A percentile compares a stretch with the other conserved stretches of the same genome.
These are phyloP conservation scores for Mormyrus lacerda DNA, from an alignment of 2,113 vertebrate species.

Conservation along the genomic window DNA sequence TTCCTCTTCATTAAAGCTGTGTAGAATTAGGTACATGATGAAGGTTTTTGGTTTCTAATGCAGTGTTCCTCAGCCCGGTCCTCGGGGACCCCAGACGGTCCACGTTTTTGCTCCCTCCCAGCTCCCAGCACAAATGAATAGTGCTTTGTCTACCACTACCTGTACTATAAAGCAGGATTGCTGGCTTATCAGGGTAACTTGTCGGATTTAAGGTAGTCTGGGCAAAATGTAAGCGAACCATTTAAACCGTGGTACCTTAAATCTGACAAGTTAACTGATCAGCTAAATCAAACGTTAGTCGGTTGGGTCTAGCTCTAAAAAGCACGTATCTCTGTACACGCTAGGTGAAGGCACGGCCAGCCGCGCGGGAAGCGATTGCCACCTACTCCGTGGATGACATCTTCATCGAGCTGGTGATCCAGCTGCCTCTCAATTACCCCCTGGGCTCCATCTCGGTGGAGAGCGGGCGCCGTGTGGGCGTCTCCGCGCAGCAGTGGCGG, in stretches of 20 bases:
- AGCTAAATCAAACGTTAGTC: background rate
- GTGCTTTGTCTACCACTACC: no score
- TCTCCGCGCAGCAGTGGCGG: constrained; percentile 95
- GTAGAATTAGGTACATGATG: background rate
- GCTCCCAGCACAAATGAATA: no score
- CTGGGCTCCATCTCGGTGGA: constrained; percentile 86
- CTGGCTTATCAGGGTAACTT: no score
- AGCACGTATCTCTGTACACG: background rate
- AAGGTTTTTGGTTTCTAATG: background rate
- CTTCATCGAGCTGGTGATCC: constrained; percentile 93
- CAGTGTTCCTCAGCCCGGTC: background rate
- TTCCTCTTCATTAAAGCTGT: background rate
- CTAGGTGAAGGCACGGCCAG: constrained; percentile 88
- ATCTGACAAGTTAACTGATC: background rate
- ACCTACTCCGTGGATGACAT: constrained; percentile 94
- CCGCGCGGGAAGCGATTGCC: constrained; percentile 89
- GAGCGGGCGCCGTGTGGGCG: constrained; percentile 90
- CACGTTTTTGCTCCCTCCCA: no score
- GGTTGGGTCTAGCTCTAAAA: background rate
- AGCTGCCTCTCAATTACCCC: constrained; percentile 87
- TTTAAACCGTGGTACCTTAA: no score
- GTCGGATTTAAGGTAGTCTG: no score
- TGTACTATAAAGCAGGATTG: no score
- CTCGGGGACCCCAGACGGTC: no score
- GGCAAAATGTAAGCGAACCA: no score